A percentile compares a stretch with the other conserved stretches of the same genome.
Evolutionary conservation across 2,797 vertebrate species (phyloP).

Genomic region (Dendrocincla tyrannina): DNA sequence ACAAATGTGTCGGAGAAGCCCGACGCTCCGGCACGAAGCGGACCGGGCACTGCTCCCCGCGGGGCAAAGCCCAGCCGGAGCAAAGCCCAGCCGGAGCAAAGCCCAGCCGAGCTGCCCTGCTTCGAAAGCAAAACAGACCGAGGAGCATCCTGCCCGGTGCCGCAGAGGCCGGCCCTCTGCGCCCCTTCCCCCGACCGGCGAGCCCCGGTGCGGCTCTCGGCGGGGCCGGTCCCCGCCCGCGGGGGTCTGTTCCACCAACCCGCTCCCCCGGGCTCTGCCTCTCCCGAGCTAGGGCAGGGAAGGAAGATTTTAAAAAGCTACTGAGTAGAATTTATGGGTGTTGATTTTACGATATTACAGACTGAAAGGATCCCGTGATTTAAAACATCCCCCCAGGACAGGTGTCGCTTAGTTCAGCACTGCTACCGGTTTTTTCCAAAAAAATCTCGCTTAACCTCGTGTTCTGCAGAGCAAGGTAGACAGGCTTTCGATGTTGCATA

Average conservation of each 20-base stretch:
- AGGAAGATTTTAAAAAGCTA: not conserved
- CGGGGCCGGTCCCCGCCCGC: not conserved
- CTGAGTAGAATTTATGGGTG: not conserved
- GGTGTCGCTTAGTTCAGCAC: not conserved
- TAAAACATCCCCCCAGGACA: not conserved
- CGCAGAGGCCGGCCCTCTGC: not conserved
- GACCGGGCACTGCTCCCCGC: not conserved
- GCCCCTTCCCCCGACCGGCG: not conserved
- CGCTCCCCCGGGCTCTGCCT: not conserved
- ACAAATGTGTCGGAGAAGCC: not conserved
- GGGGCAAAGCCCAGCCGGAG: not conserved
- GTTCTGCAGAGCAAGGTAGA: not conserved
- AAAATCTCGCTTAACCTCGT: not conserved
- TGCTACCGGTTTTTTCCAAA: rapidly evolving
- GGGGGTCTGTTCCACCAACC: not conserved
- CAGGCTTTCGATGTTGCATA: not conserved
- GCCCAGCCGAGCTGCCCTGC: not conserved
- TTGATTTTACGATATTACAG: not conserved
- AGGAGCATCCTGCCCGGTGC: not conserved
- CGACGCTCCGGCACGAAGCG: not conserved
- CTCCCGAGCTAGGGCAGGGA: not conserved
- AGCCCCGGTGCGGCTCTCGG: not conserved
- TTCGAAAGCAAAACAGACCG: not conserved
- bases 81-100: not conserved
- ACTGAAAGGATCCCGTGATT: not conserved